These are phyloP conservation scores for Larimichthys polyactis DNA, from an alignment of 2,113 vertebrate genomes.

Conservation along the genomic window DNA sequence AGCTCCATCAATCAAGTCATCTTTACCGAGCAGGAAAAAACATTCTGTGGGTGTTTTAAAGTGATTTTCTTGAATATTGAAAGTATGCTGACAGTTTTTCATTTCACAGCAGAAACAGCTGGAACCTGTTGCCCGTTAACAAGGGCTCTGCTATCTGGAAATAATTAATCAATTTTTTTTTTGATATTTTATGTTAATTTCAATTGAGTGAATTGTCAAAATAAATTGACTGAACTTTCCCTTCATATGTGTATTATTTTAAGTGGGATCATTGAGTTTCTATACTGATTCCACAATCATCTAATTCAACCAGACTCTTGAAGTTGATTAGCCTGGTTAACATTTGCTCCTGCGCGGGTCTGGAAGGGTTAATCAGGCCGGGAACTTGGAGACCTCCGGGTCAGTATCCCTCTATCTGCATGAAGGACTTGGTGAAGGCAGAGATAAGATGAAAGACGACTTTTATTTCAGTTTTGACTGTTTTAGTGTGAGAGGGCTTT, in stretches of 20 bases:
- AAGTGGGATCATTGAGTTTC: constrained; percentile 43
- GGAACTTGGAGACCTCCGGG: constrained; percentile 85
- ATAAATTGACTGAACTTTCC: background rate
- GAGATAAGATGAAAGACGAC: constrained; percentile 85
- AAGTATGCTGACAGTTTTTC: background rate
- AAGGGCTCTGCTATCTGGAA: background rate
- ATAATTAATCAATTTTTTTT: background rate
- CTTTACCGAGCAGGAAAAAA: constrained; percentile 33
- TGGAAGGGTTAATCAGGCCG: constrained; percentile 91
- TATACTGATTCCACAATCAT: constrained; percentile 65
- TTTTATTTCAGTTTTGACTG: constrained; percentile 63
- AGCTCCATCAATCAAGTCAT: constrained; percentile 51
- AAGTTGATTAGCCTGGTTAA: constrained; percentile 88
- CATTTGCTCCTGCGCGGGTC: constrained; percentile 84
- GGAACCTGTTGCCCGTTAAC: constrained; percentile 27
- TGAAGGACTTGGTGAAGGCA: constrained; percentile 84
- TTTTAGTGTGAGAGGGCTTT: constrained; percentile 62
- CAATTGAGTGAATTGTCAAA: background rate
- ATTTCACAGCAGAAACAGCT: constrained; percentile 1
- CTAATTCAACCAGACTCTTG: constrained; percentile 80
- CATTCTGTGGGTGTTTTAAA: constrained; percentile 1
- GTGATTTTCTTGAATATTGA: constrained; percentile 3
- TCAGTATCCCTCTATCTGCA: constrained; percentile 85
- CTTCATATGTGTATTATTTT: constrained; percentile 12
- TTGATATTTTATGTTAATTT: background rate